Conservation (phyloP, 1,140 invertebrate genomes). For the Panagrolaimus sp. region DNA sequence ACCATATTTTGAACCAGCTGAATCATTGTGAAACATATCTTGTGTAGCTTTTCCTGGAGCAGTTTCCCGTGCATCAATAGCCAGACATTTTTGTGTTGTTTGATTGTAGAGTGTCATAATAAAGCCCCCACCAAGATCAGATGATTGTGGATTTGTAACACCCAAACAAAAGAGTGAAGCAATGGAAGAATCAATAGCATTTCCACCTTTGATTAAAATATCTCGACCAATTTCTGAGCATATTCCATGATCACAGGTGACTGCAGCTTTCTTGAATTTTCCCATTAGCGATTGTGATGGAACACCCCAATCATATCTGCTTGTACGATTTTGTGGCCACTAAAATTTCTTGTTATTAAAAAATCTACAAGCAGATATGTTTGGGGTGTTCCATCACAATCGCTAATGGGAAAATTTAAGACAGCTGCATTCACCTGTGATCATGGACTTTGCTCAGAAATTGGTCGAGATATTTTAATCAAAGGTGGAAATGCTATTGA, state of each 20-base stretch:
- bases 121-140: constrained; percentile 77
- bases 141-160: constrained; percentile 70
- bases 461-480: constrained; percentile 67
- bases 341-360: background rate
- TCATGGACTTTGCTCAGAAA: constrained; percentile 54
- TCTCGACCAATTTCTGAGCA: constrained; percentile 61
- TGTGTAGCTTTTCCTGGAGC: constrained; percentile 68
- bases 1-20: background rate
- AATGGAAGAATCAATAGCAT: constrained; percentile 77
- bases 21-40: constrained; percentile 69
- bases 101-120: constrained; percentile 72
- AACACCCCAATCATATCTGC: constrained; percentile 49
- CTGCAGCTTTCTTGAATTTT: constrained; percentile 46
- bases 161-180: constrained; percentile 78
- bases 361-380: constrained; percentile 39
- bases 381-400: constrained; percentile 45
- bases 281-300: constrained; percentile 46
- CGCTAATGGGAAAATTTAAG: constrained; percentile 43
- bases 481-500: constrained; percentile 79
- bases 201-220: constrained; percentile 72
- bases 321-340: background rate
- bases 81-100: constrained; percentile 45
- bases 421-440: constrained; percentile 55
- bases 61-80: constrained; percentile 72
- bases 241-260: constrained; percentile 55